phyloP scores from a whole-genome alignment of 1,140 invertebrate species.

The Heliconius hewitsoni region DNA sequence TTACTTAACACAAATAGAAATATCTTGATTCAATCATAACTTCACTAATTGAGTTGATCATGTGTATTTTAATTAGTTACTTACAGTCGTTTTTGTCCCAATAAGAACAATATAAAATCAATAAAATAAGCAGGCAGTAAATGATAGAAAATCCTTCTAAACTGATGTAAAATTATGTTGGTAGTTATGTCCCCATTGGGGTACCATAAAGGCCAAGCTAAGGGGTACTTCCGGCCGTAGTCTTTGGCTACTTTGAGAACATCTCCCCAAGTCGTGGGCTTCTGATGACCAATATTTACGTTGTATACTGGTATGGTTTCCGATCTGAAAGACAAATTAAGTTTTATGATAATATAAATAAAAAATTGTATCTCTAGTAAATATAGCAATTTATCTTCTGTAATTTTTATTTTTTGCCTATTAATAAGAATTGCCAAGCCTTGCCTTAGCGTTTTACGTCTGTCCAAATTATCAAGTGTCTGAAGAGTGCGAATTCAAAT shows the following conservation, averaged over 20 bases:
- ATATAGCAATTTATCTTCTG: too few relatives aligned
- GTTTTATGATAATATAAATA: too few relatives aligned
- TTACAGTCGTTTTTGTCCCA: conserved; percentile 85
- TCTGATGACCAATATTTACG: conserved; percentile 85
- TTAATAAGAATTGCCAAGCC: too few relatives aligned
- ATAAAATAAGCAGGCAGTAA: conserved; percentile 84
- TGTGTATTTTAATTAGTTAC: conserved; percentile 34
- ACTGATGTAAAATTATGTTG: conserved; percentile 79
- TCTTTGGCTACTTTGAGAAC: conserved; percentile 85
- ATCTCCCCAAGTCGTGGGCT: conserved; percentile 89
- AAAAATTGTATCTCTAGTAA: too few relatives aligned
- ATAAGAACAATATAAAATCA: conserved; percentile 82
- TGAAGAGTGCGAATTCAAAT: too few relatives aligned
- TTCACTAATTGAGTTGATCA: too few relatives aligned
- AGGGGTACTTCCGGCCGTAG: conserved; percentile 69
- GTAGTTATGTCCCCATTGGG: conserved; percentile 84
- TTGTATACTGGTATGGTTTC: conserved; percentile 87
- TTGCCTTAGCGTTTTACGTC: too few relatives aligned
- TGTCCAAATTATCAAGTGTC: too few relatives aligned
- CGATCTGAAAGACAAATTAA: conserved; percentile 67
- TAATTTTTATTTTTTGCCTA: too few relatives aligned
- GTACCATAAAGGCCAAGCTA: conserved; percentile 84
- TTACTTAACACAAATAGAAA: too few relatives aligned
- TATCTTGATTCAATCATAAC: too few relatives aligned
- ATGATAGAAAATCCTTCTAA: conserved; percentile 83